phyloP scores from a whole-genome alignment of 2,113 vertebrate species.

The Ifrita kowaldi region DNA sequence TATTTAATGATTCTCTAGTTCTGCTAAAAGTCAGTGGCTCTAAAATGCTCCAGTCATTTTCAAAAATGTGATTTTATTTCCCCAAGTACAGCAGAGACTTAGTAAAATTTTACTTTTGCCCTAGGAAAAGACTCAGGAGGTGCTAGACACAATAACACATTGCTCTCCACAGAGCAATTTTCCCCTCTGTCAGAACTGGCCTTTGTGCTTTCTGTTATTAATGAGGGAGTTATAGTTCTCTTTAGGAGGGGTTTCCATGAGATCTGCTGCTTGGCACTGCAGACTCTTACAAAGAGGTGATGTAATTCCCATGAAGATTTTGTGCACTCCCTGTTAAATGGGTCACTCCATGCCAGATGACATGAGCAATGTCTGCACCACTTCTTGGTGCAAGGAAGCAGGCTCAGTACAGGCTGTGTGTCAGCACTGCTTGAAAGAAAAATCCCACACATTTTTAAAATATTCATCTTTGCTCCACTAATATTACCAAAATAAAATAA shows the following conservation, averaged over 20 bases:
- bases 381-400: neutral
- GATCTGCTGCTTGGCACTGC: neutral
- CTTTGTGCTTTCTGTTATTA: constrained; percentile 13
- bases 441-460: neutral
- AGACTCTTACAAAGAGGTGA: neutral
- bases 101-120: neutral
- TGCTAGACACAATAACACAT: neutral
- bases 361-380: neutral
- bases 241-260: neutral
- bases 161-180: neutral
- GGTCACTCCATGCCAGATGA: neutral
- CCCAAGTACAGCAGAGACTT: neutral
- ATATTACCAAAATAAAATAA: neutral
- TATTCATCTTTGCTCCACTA: neutral
- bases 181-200: neutral
- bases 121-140: neutral
- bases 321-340: neutral
- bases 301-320: neutral
- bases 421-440: neutral
- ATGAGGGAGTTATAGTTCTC: neutral
- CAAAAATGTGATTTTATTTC: neutral
- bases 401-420: neutral
- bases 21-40: neutral
- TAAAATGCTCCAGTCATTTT: neutral
- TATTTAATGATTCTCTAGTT: neutral